phyloP scores from a whole-genome alignment of 2,113 vertebrate genomes.

The Hippopotamus amphibius region DNA sequence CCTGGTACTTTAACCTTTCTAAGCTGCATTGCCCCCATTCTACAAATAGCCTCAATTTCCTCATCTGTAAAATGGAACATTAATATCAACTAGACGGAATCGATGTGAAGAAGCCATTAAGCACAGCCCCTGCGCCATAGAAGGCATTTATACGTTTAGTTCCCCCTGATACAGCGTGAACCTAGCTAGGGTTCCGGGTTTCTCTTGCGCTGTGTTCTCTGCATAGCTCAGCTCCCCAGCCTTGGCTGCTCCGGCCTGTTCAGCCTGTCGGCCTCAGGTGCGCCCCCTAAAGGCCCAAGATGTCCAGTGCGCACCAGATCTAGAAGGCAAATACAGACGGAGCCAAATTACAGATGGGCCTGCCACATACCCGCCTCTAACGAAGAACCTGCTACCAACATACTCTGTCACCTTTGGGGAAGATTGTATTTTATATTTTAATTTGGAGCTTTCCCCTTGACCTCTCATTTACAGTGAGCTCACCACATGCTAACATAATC shows the following conservation, averaged over 20 bases:
- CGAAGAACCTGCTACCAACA: neutral
- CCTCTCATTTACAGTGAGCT: neutral
- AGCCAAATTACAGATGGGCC: neutral
- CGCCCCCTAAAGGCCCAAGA: neutral
- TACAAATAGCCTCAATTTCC: neutral
- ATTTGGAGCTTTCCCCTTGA: neutral
- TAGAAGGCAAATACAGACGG: neutral
- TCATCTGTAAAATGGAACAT: slow-evolving; percentile 12
- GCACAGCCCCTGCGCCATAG: neutral
- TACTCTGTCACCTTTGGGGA: neutral
- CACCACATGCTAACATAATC: neutral
- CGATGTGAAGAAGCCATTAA: neutral
- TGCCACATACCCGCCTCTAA: neutral
- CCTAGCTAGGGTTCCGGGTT: neutral
- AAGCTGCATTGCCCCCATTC: neutral
- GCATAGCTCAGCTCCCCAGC: neutral
- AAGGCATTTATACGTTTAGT: neutral
- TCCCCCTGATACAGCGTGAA: neutral
- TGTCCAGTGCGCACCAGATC: neutral
- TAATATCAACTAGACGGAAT: too few species aligned
- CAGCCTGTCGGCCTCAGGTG: neutral
- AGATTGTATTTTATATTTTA: neutral
- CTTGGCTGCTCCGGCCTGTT: too few species aligned
- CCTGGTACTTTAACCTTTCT: neutral
- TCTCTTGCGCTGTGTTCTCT: neutral